Evolutionary conservation across 2,113 vertebrate genomes (phyloP).

Genomic region (Pedionomus torquatus): DNA sequence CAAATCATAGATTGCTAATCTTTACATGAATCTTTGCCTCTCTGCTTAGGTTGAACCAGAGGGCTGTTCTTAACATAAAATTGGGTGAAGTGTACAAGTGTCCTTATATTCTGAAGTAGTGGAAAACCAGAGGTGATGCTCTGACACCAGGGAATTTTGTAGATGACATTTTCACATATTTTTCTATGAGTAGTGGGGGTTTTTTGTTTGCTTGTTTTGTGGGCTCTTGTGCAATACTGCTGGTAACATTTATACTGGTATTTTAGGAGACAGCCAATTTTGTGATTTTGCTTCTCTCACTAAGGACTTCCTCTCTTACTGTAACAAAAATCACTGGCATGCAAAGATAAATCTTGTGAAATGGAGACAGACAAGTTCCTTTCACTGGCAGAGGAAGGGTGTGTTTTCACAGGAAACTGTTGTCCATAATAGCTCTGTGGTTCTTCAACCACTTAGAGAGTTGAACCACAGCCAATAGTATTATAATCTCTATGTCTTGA

Average conservation of each 20-base stretch:
- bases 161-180: background rate
- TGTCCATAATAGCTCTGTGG: background rate
- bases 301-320: background rate
- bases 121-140: background rate
- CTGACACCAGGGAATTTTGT: background rate
- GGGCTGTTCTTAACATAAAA: background rate
- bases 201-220: background rate
- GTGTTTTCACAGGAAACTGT: background rate
- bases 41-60: background rate
- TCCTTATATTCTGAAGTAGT: background rate
- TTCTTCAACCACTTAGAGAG: background rate
- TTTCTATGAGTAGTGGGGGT: background rate
- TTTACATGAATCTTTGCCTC: background rate
- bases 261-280: background rate
- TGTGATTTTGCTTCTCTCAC: background rate
- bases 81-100: background rate
- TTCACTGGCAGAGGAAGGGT: background rate
- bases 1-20: background rate
- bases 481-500: background rate
- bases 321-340: background rate
- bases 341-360: background rate
- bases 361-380: background rate
- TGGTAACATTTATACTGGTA: background rate
- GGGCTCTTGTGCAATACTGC: background rate
- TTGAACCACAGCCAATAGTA: background rate